A percentile compares a stretch with the other conserved stretches of the same genome.
Evolutionary conservation across 1,140 invertebrate species (phyloP).

Genomic region (Tetragonula clypearis): DNA sequence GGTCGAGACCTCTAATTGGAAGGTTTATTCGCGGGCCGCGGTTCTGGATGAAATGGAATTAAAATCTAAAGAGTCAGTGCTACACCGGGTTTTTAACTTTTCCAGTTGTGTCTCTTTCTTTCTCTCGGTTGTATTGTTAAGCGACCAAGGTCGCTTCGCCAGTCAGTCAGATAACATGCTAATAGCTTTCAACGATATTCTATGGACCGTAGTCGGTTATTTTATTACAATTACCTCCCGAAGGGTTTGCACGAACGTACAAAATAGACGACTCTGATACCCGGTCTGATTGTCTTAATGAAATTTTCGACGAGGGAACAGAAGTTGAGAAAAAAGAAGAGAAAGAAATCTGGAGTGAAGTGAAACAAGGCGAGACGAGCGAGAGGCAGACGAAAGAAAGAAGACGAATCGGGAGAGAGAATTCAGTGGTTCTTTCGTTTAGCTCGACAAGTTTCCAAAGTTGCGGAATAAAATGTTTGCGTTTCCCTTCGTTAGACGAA

Average conservation of each 20-base stretch:
- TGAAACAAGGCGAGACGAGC: no score
- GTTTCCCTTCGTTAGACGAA: conserved; percentile 31
- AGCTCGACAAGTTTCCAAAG: conserved; percentile 7
- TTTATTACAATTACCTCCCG: neutral
- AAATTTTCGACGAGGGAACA: neutral
- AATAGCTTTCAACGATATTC: conserved; percentile 24
- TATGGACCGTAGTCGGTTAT: neutral
- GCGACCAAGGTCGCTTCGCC: neutral
- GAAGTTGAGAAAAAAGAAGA: neutral
- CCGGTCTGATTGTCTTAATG: conserved; percentile 7
- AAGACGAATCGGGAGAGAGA: neutral
- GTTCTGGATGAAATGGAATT: conserved; percentile 33
- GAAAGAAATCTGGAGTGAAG: no score
- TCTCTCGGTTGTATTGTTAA: neutral
- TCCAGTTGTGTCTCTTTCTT: neutral
- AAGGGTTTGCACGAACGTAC: neutral
- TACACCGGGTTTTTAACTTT: conserved; percentile 33
- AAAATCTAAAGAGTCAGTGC: conserved; percentile 16
- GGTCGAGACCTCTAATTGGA: conserved; percentile 7
- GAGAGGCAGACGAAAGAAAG: neutral
- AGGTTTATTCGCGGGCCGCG: neutral
- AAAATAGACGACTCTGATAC: neutral
- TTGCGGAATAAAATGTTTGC: conserved; percentile 30
- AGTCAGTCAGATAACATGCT: neutral
- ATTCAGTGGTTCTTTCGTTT: neutral